phyloP scores from a whole-genome alignment of 1,140 invertebrate genomes.

The Aphelinus atriplicis region DNA sequence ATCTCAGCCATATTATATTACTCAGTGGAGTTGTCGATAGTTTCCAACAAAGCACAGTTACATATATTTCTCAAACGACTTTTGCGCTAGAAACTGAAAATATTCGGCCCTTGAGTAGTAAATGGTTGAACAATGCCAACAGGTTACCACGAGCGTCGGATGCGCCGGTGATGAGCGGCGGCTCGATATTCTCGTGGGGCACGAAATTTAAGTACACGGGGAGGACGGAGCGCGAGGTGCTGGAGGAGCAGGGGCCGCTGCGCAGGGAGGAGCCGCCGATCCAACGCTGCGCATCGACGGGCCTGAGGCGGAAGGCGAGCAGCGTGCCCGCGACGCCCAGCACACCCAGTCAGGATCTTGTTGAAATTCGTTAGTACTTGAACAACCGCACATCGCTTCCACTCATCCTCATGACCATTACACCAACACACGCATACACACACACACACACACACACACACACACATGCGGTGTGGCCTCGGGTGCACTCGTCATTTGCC shows the following conservation, averaged over 20 bases:
- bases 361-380: constrained; percentile 62
- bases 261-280: constrained; percentile 70
- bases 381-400: constrained; percentile 36
- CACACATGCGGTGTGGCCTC: too few relatives aligned
- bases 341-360: constrained; percentile 72
- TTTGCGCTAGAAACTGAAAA: too few relatives aligned
- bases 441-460: too few relatives aligned
- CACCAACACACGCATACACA: too few relatives aligned
- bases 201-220: constrained; percentile 94
- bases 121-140: background rate
- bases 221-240: constrained; percentile 86
- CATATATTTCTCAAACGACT: too few relatives aligned
- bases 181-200: constrained; percentile 93
- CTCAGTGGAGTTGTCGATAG: too few relatives aligned
- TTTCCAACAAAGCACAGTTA: too few relatives aligned
- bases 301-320: constrained; percentile 79
- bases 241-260: constrained; percentile 74
- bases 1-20: too few relatives aligned
- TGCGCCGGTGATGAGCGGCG: constrained; percentile 88
- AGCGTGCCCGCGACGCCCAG: constrained; percentile 88
- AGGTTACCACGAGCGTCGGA: constrained; percentile 88
- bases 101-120: too few relatives aligned
- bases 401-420: background rate
- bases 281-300: constrained; percentile 68
- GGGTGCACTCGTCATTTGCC: too few relatives aligned